A percentile compares a stretch with the other conserved stretches of the same genome.
phyloP scores from a whole-genome alignment of 2,113 vertebrate species.

The Rousettus leschenaultii region DNA sequence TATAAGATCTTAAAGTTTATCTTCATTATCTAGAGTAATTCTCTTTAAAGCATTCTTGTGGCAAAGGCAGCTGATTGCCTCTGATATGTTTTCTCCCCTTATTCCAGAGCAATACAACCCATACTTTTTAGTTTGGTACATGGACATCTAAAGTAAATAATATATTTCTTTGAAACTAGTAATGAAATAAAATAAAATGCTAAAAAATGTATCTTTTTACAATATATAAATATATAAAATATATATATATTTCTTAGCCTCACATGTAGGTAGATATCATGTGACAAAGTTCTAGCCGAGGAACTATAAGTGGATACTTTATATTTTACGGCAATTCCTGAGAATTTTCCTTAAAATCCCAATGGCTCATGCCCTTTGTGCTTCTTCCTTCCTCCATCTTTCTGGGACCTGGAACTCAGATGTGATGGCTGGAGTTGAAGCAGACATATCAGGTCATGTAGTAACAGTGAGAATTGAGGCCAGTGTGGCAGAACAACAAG shows the following conservation, averaged over 20 bases:
- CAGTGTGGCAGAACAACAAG: neutral
- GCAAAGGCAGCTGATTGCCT: neutral
- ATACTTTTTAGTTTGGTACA: neutral
- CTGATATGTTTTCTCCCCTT: neutral
- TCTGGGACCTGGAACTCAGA: neutral
- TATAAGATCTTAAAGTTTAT: conserved; percentile 13
- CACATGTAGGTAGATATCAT: neutral
- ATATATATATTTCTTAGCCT: neutral
- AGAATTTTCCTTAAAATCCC: neutral
- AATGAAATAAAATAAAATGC: too few species aligned
- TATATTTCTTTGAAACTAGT: too few species aligned
- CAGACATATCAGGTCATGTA: neutral
- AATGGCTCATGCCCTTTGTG: neutral
- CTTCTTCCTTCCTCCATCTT: neutral
- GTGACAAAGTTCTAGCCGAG: neutral
- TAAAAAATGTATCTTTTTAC: too few species aligned
- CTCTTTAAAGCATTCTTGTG: neutral
- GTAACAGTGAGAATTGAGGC: neutral
- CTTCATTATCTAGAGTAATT: conserved; percentile 21
- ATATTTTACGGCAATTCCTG: neutral
- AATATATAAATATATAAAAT: too few species aligned
- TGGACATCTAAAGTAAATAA: neutral
- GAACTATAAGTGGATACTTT: neutral
- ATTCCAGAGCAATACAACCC: neutral
- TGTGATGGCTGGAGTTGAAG: neutral